These are phyloP conservation scores for Tauraco erythrolophus DNA, from an alignment of 2,113 vertebrate species.

Conservation along the genomic window DNA sequence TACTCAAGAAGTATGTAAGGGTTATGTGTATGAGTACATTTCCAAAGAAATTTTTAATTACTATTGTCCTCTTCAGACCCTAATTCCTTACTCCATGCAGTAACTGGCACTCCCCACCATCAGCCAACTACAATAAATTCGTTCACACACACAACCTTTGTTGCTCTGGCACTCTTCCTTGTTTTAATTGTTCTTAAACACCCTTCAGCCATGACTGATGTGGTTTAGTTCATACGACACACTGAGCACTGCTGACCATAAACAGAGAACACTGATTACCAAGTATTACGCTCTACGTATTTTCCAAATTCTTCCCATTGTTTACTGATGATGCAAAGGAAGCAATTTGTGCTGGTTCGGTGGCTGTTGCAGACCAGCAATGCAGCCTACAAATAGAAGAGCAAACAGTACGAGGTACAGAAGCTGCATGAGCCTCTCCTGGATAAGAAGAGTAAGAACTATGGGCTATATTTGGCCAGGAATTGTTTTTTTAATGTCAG, in stretches of 20 bases:
- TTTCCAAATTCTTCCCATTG: neutral
- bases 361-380: neutral
- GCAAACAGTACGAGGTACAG: neutral
- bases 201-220: neutral
- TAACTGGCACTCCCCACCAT: neutral
- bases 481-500: neutral
- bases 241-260: neutral
- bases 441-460: neutral
- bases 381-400: neutral
- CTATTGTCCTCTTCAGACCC: neutral
- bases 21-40: neutral
- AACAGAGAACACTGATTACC: neutral
- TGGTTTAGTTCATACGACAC: neutral
- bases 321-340: neutral
- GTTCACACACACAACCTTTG: neutral
- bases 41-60: neutral
- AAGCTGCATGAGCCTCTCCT: neutral
- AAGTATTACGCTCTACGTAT: neutral
- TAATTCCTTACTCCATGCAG: neutral
- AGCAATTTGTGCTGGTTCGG: neutral
- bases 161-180: neutral
- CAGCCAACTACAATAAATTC: neutral
- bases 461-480: neutral
- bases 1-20: neutral
- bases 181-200: slow-evolving; percentile 18